Base-by-base conservation (phyloP, 1,140 invertebrate species). In the Aphelenchoides fujianensis region DNA sequence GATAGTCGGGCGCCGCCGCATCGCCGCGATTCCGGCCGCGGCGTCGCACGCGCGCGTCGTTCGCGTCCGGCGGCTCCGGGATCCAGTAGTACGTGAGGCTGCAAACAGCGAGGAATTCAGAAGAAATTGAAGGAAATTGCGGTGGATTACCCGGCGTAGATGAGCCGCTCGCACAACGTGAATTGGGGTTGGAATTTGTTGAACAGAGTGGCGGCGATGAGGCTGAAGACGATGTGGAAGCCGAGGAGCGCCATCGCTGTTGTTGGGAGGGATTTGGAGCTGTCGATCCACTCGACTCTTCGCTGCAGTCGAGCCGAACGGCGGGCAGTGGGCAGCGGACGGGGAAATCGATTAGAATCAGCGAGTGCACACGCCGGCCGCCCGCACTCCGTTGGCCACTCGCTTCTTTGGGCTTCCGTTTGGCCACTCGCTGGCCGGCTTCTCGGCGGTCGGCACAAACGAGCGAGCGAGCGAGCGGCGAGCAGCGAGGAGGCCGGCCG, bases 181-280 rank as follows among this genome's bases (percentile, higher is more conserved):
- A 66, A 66, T 36, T 66, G 63, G 12, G 63, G n/a, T 19, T 31
- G 32, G 53, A 66, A 66, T 35, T 66, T 66, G 12, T 66, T 30
- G 16, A 35, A 32, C 32, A 66, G 31, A 32, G 63, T 66, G 12
- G 63, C 63, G 2, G 63, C 63, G 53, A 66, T 66, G 12, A 66
- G 31, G 3, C 16, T 19, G 1, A 66, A 35, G 1, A 66, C 63
- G 53, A 66, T 66, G 31, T 66, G 63, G 53, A 66, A 66, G 2
- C 63, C 63, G 9, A 66, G 63, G 31, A 66, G 36, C n/a, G 63
- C 63, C 63, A 66, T 66, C 31, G 3, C 41, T n/a, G n/a, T n/a
- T n/a, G n/a, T n/a, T n/a, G n/a, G n/a, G n/a, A n/a, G n/a, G n/a
- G n/a, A n/a, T n/a, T n/a, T n/a, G n/a, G n/a, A n/a, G n/a, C n/a